Base-by-base conservation (phyloP, 1,140 invertebrate genomes). In the Pachyrhynchus sulphureomaculatus region DNA sequence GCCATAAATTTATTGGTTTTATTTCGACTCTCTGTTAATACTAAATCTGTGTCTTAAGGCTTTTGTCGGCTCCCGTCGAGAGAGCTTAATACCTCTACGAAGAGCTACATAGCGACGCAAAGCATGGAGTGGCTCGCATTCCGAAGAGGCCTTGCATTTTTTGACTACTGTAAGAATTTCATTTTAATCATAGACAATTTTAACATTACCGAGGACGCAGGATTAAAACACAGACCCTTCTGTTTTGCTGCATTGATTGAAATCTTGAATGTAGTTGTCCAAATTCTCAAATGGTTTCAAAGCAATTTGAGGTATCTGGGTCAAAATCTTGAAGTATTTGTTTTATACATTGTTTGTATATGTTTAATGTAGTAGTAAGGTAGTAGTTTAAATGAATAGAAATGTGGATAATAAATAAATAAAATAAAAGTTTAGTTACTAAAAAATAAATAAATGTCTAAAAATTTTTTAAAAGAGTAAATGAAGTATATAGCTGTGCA, bases 81-180 rank as follows among this genome's bases (percentile, higher is more conserved):
- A 29, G 26, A 9, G 26, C 26, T 29, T 29, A 29, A 29, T 29
- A 6, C 26, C 59, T 62, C 53, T 51, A 61, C 18, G 51, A 23
- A 23, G 10, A 17, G 17, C n/a, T 32, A 36, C 61, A 23, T 66
- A 69, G 59, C 61, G 68, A 23, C 63, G 26, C 60, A 51, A 68
- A 58, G 47, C 61, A 55, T 29, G 33, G 47, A 58, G 13, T 41
- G 32, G 17, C 37, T 6, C 9, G 54, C 69, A 68, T 73, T 69
- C 72, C 70, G 33, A 36, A 61, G 59, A 64, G 36, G 47, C 48
- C 56, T 65, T 58, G 72, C 68, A 70, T 74, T 72, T 74, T 74
- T 72, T 71, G 72, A 74, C 71, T 74, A 74, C 71, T 72, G 71
- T 72, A 74, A 72, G 72, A 72, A 74, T 74, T 71, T 72, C 59